A percentile compares a stretch with the other conserved stretches of the same genome.
phyloP scores from a whole-genome alignment of 1,140 invertebrate species.

The Temnothorax nylanderi region DNA sequence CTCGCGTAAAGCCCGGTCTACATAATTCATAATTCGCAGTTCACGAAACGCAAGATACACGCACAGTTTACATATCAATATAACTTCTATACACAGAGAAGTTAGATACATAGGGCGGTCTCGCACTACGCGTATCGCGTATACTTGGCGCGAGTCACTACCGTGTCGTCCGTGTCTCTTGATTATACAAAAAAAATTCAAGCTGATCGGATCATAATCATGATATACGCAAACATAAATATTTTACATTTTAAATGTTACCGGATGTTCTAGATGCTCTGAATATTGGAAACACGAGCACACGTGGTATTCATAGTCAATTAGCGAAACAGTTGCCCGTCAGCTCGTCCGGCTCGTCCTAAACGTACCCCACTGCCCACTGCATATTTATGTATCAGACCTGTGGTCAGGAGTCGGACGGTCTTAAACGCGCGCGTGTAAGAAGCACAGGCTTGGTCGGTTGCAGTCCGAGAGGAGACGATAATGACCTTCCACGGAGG shows the following conservation, averaged over 20 bases:
- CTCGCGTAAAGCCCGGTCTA: too few species aligned
- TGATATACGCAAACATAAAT: neutral
- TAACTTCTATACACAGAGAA: too few species aligned
- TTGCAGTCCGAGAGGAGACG: conserved; percentile 75
- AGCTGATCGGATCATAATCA: neutral
- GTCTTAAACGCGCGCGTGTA: conserved; percentile 7
- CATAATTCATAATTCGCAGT: too few species aligned
- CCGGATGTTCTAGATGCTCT: neutral
- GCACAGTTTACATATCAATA: too few species aligned
- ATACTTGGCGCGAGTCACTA: too few species aligned
- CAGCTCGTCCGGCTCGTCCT: neutral
- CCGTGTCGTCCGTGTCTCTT: too few species aligned
- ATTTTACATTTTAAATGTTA: neutral
- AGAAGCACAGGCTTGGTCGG: conserved; percentile 21
- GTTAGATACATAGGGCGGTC: too few species aligned
- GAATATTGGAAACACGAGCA: neutral
- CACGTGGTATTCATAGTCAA: neutral
- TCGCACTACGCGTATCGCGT: too few species aligned
- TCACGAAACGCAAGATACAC: too few species aligned
- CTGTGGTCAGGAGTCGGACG: neutral
- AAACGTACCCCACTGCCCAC: conserved; percentile 9
- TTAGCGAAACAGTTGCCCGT: neutral
- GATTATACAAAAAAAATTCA: neutral
- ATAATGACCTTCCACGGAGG: conserved; percentile 84
- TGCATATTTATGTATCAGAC: conserved; percentile 33